Base-by-base conservation (phyloP, 2,888 invertebrate genomes). In the Synanthedon myopaeformis region DNA sequence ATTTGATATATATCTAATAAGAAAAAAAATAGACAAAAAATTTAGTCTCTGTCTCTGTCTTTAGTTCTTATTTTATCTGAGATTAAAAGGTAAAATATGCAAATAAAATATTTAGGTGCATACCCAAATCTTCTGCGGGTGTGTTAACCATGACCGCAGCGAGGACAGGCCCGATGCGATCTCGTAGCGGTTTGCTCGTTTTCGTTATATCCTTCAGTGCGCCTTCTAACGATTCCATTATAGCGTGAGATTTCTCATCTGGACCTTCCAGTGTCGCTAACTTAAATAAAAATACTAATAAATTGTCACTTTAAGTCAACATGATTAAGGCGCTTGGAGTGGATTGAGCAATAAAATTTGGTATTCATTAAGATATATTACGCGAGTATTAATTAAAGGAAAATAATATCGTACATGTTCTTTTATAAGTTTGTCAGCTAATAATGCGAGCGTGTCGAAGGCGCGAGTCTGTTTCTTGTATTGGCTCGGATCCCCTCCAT, bases 401-500 rank as follows among this genome's bases (percentile, higher is more conserved):
- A n/a, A 45, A 6, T 45, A 13, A 45, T 14, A 35, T 63, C 73
- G 68, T 60, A 84, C 86, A 57, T 86, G 82, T 56, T 84, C 70
- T 41, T 74, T 62, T 5, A 84, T 67, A 11, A 86, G 73, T 12
- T 74, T 65, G 54, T 86, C 85, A 8, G 79, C 74, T 13, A 86
- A 61, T 5, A 72, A 65, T 0, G 83, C 85, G 3, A 86, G 61
- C 0, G 83, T 72, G 56, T 86, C 86, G 52, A 85, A 86, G 0
- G 83, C 83, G 10, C 72, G 67, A 6, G 85, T 85, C 52, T 81
- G 78, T 54, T 77, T 81, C 63, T 85, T 85, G 58, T 84, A 85
- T 48, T 72, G 68, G 41, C 63, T 70, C 3, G 86, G 84, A 55
- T 86, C 84, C 0, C 84, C 84, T 3, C 86, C 86, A 51, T 71